Conservation (phyloP, 1,140 invertebrate species). For the Ips nitidus region DNA sequence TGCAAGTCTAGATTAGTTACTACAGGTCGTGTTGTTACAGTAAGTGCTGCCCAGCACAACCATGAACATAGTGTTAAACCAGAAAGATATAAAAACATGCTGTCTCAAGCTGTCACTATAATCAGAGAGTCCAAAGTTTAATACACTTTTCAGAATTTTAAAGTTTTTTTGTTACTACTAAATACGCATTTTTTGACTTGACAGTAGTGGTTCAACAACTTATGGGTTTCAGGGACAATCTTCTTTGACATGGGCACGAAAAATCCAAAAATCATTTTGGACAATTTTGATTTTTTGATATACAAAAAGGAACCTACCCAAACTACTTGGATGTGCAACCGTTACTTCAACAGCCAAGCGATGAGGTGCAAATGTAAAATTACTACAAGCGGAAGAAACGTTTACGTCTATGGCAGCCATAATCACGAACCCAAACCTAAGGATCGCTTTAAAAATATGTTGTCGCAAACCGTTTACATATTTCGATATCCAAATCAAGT, state of each 20-base stretch:
- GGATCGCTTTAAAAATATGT: constrained; percentile 28
- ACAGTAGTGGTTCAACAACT: too few species aligned
- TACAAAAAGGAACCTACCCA: constrained; percentile 37
- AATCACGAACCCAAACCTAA: constrained; percentile 37
- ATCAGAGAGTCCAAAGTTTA: constrained; percentile 26
- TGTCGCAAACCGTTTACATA: constrained; percentile 26
- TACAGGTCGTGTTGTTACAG: constrained; percentile 36
- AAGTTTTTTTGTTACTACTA: neutral
- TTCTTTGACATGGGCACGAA: constrained; percentile 42
- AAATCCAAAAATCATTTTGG: constrained; percentile 43
- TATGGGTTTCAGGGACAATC: constrained; percentile 36
- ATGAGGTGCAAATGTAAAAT: constrained; percentile 42
- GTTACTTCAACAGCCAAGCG: constrained; percentile 37
- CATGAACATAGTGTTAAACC: constrained; percentile 29
- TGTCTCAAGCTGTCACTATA: constrained; percentile 39
- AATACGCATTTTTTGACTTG: too few species aligned
- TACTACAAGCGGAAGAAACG: constrained; percentile 39
- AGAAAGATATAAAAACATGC: constrained; percentile 37
- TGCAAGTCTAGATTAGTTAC: constrained; percentile 44
- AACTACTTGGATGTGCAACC: constrained; percentile 42
- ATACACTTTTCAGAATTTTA: neutral
- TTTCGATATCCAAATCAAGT: neutral
- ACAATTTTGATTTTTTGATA: constrained; percentile 38
- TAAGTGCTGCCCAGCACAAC: constrained; percentile 42
- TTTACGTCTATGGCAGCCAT: constrained; percentile 39